phyloP scores from a whole-genome alignment of 35 echinoderm and acorn worm species.

The Lytechinus variegatus region DNA sequence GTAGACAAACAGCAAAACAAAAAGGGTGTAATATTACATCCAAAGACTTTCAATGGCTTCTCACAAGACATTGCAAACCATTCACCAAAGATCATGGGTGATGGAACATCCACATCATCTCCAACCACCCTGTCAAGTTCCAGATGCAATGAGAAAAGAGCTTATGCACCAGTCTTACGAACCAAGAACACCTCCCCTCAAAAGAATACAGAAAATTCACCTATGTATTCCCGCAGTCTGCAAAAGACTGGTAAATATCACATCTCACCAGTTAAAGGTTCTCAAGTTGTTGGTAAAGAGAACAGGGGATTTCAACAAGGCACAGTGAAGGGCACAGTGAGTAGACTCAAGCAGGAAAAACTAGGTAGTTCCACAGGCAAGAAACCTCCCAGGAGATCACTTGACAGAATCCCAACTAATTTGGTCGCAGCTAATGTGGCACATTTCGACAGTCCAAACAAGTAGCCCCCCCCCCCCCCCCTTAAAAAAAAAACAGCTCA shows the following conservation, averaged over 20 bases:
- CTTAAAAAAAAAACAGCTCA: too few species aligned
- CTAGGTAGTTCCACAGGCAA: background rate
- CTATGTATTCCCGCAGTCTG: too few species aligned
- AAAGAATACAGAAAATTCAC: background rate
- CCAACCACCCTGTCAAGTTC: background rate
- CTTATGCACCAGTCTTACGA: background rate
- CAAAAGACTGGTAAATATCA: background rate
- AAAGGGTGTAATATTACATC: background rate
- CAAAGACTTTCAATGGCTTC: background rate
- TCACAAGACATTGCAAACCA: background rate
- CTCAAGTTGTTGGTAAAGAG: constrained; percentile 6
- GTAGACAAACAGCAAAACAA: background rate
- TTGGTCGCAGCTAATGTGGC: constrained; percentile 61
- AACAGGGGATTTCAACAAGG: constrained; percentile 37
- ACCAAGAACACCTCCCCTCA: background rate
- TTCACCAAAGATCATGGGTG: background rate
- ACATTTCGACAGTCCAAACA: constrained; percentile 21
- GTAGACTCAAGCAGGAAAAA: background rate
- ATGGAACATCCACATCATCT: background rate
- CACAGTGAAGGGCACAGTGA: background rate
- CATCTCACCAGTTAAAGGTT: background rate
- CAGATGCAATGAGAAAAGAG: background rate
- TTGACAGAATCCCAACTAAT: constrained; percentile 58
- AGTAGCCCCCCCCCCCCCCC: background rate
- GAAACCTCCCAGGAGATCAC: constrained; percentile 58